Conservation (phyloP, 1,140 invertebrate species). For the Drosophila ficusphila region DNA sequence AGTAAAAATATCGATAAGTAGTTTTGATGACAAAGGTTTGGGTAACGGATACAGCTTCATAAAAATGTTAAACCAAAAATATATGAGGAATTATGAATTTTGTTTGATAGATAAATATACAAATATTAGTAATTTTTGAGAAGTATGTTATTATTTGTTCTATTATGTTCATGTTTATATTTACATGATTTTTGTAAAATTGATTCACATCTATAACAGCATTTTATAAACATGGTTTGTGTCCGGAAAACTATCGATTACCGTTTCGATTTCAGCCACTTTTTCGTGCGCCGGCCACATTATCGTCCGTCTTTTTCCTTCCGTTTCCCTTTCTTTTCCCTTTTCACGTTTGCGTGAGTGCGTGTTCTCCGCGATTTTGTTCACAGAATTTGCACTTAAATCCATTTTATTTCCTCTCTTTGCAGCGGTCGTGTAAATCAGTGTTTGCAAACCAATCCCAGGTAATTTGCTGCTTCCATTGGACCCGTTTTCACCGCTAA, state of each 20-base stretch:
- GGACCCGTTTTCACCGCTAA: background rate
- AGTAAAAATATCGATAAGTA: background rate
- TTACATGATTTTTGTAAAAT: background rate
- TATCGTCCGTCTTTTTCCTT: background rate
- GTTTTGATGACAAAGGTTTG: background rate
- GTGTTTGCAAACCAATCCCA: conserved; percentile 83
- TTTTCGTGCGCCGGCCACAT: background rate
- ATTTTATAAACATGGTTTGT: background rate
- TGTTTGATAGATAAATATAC: no score
- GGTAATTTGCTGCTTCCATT: conserved; percentile 72
- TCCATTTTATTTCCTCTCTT: conserved; percentile 11
- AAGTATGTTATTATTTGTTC: no score
- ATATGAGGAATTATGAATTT: no score
- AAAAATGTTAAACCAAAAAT: no score
- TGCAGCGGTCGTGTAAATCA: conserved; percentile 80
- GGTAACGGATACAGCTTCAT: background rate
- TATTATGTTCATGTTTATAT: no score
- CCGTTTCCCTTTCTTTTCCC: conserved; percentile 15
- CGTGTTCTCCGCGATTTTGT: conserved; percentile 2
- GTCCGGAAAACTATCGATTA: background rate
- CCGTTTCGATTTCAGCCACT: background rate
- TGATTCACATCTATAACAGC: background rate
- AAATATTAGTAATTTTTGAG: no score
- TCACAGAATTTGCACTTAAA: background rate
- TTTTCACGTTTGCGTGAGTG: conserved; percentile 13